These are phyloP conservation scores for Lemur catta DNA, from an alignment of 2,797 vertebrate genomes.

Conservation along the genomic window DNA sequence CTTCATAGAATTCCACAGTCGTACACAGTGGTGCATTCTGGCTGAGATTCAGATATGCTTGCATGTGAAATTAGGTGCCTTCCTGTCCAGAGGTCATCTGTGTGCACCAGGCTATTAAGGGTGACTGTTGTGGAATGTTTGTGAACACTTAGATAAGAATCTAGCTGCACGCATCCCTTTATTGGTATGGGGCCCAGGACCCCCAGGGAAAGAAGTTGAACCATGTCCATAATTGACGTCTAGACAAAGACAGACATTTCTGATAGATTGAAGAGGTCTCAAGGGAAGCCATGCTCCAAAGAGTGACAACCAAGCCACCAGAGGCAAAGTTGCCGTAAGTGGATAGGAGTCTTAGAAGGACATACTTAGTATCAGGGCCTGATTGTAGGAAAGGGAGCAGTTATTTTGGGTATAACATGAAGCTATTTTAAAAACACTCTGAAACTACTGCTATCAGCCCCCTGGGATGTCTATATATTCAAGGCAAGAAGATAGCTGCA, in stretches of 20 bases:
- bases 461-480: background rate
- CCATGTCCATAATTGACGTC: slow-evolving; percentile 70
- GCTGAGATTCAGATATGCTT: slow-evolving; percentile 55
- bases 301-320: slow-evolving; percentile 16
- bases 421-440: slow-evolving; percentile 32
- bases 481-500: background rate
- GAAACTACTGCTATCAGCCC: background rate
- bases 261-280: slow-evolving; percentile 61
- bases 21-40: background rate
- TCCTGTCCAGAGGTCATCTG: slow-evolving; percentile 66
- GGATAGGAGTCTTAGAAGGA: slow-evolving; percentile 23
- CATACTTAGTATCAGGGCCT: slow-evolving; percentile 36
- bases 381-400: slow-evolving; percentile 1
- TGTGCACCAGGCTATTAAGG: slow-evolving; percentile 61
- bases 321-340: slow-evolving; percentile 61
- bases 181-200: slow-evolving; percentile 57
- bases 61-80: slow-evolving; percentile 53
- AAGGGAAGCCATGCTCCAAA: slow-evolving; percentile 63
- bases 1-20: background rate
- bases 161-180: slow-evolving; percentile 69
- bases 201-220: slow-evolving; percentile 73
- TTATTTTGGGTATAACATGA: slow-evolving; percentile 56
- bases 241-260: slow-evolving; percentile 74
- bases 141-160: slow-evolving; percentile 69
- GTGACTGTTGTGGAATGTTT: slow-evolving; percentile 74